Evolutionary conservation across 2,797 vertebrate species (phyloP).

Genomic region (Lepus townsendii): DNA sequence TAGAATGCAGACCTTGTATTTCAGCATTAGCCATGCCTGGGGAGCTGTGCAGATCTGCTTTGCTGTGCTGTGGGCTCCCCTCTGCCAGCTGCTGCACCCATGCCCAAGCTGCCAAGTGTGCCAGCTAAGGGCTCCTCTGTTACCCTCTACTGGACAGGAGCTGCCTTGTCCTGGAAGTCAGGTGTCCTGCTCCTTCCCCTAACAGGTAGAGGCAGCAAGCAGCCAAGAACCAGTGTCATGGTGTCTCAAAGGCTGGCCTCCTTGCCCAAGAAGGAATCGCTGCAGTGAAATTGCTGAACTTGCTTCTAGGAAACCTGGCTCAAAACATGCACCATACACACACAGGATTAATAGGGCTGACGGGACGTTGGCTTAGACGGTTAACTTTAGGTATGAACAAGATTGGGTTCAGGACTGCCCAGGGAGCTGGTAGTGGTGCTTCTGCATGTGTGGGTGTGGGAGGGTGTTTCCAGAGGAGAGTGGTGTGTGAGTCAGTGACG

Average conservation of each 20-base stretch:
- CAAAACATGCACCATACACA: rapidly evolving
- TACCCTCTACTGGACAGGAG: not conserved
- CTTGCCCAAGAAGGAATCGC: no score
- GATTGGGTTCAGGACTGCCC: not conserved
- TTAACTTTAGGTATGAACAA: not conserved
- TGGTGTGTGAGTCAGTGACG: no score
- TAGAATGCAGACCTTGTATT: not conserved
- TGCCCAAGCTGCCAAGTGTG: no score
- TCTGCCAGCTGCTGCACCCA: not conserved
- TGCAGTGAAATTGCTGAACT: not conserved
- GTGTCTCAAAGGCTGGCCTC: not conserved
- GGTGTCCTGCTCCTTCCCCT: no score
- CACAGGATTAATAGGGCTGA: not conserved
- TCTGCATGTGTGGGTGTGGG: not conserved
- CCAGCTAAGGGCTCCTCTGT: not conserved
- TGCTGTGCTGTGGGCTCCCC: no score
- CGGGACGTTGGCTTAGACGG: not conserved
- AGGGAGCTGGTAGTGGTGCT: not conserved
- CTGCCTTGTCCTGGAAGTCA: not conserved
- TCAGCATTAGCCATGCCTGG: rapidly evolving
- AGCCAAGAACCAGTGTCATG: not conserved
- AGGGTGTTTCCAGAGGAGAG: not conserved
- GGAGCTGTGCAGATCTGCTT: rapidly evolving
- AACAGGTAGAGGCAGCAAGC: no score
- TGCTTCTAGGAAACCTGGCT: not conserved